Base-by-base conservation (phyloP, 1,140 invertebrate genomes). In the Bombus huntii region DNA sequence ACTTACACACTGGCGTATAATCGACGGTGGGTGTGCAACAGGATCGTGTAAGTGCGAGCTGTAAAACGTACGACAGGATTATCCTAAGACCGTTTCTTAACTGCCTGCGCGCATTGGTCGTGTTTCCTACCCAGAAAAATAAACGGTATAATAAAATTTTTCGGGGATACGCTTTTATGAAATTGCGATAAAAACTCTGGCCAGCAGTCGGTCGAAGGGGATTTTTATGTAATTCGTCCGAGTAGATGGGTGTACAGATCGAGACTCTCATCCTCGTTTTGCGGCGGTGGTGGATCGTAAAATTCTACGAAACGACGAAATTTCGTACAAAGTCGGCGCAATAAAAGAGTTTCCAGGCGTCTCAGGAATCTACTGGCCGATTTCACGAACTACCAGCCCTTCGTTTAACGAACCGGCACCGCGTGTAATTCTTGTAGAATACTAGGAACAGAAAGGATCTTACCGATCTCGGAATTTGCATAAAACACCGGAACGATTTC, bases 41-140 rank as follows among this genome's bases (percentile, higher is more conserved):
- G 86, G 87, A 87, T 80, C 87, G 88, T 88, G 88, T 88, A 90
- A 86, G 85, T 73, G 87, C 76, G 82, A 86, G 85, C 87, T 80
- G 91, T 90, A 83, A 89, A 88, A 86, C 83, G 62, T 68, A 76
- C 39, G 76, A 85, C 83, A 81, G 81, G 82, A 87, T 87, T 81
- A 83, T 85, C 81, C 82, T 88, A 72, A 75, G 78, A 88, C 77
- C 71, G 65, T 65, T 62, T 77, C 62, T 75, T 57, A 73, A 86
- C 70, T 28, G 65, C 59, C 47, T 28, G 57, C 57, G 76, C 39
- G 83, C 83, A 73, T 80, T 22, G 39, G 75, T 25, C 74, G 72
- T 70, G 75, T 71, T 25, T 42, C 37, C 75, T 34, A 25, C 57
- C 68, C 68, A 44, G 22, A 37, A 62, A 53, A 85, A 73, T 65